A percentile compares a stretch with the other conserved stretches of the same genome.
Evolutionary conservation across 2,113 vertebrate genomes (phyloP).

Genomic region (Tichodroma muraria): DNA sequence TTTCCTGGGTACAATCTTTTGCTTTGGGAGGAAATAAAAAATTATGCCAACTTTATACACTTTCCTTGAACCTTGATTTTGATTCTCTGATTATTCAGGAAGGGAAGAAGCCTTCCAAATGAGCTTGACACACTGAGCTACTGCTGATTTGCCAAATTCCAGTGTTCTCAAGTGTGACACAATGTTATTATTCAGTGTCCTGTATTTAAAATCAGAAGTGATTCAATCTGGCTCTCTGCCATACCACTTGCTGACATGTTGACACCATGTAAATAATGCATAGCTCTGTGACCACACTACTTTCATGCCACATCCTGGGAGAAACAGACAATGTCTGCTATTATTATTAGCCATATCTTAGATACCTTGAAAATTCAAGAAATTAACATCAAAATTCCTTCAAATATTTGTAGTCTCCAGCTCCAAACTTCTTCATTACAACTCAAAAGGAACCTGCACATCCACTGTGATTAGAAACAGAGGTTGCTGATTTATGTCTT

Average conservation of each 20-base stretch:
- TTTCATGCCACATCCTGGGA: neutral
- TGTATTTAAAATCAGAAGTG: constrained; percentile 1
- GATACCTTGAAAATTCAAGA: neutral
- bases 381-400: neutral
- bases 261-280: constrained; percentile 35
- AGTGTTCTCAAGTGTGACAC: constrained; percentile 17
- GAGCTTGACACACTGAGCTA: neutral
- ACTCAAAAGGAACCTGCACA: neutral
- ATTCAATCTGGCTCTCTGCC: constrained; percentile 23
- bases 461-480: neutral
- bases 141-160: constrained; percentile 12
- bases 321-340: neutral
- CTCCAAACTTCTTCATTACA: neutral
- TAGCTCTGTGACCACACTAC: neutral
- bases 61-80: neutral
- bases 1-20: neutral
- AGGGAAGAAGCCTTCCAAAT: neutral
- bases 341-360: neutral
- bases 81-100: neutral
- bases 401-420: neutral
- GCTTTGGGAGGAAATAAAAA: neutral
- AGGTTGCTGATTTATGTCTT: neutral
- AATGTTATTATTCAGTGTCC: neutral
- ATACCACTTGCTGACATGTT: constrained; percentile 11
- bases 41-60: neutral